Evolutionary conservation across 2,888 invertebrate species (phyloP), one percentile per base, ranked within the genome.

Genomic region (Lathronympha strigana): DNA sequence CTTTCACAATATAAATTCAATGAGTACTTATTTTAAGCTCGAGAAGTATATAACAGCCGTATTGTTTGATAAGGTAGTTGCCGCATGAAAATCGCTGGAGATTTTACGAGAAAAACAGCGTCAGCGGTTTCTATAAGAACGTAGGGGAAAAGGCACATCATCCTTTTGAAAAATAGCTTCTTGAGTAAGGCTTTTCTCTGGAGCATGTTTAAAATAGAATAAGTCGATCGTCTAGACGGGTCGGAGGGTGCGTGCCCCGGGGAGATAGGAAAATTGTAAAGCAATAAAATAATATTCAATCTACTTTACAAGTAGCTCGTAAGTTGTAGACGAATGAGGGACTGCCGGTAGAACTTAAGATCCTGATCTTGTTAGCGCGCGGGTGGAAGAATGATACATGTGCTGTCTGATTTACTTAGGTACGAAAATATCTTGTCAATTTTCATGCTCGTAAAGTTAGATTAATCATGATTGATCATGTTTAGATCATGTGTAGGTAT

Each of bases 191-290:
- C 73, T 75, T 73, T 72, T 76, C 77, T 80, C 81, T 69, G 67
- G 69, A 71, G 72, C 75, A 77, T 76, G 83, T 75, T 73, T 76
- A 73, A 74, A 72, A 73, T 80, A 75, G 77, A 81, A 84, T 83
- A 81, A 83, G 75, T 80, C 80, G 76, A 80, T 84, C 78, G 90
- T 90, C 90, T 90, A 90, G 90, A 90, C 90, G 81, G 74, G 73
- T 68, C 62, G 64, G 78, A 82, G 86, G 87, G 87, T 83, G 81
- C 77, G 79, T 81, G 78, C 81, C 76, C 80, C 69, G 71, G 80
- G 84, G 83, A 81, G 79, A 78, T 79, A 76, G 71, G 79, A 84
- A 84, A 82, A 83, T 87, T 84, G 79, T 79, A 73, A 84, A 84
- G 80, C 83, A 84, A 87, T 84, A 84, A 82, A 84, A 76, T 85